Conservation (phyloP, 2,797 vertebrate genomes). For the Anomalospiza imberbis region DNA sequence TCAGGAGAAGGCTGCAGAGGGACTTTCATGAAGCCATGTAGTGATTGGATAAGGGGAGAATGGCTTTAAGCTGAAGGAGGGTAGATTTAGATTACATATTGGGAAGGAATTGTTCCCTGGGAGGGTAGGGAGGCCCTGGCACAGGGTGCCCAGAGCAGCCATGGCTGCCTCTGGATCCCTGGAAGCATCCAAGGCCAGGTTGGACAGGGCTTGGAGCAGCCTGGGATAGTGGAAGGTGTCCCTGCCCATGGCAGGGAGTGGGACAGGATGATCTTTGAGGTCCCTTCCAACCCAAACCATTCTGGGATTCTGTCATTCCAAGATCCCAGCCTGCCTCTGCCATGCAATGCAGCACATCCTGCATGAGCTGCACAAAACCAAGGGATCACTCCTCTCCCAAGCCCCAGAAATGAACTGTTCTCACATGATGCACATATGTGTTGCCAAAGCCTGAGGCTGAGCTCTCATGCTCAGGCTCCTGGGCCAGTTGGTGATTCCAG, state of each 20-base stretch:
- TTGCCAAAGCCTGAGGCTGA: background rate
- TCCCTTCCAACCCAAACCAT: background rate
- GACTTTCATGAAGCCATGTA: background rate
- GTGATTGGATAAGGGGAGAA: background rate
- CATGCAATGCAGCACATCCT: background rate
- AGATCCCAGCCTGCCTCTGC: background rate
- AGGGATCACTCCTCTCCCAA: background rate
- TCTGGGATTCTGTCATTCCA: background rate
- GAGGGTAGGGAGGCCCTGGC: background rate
- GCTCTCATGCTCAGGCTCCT: background rate
- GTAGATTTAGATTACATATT: background rate
- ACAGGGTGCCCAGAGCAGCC: background rate
- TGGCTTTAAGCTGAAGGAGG: background rate
- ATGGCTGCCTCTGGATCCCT: background rate
- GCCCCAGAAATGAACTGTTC: background rate
- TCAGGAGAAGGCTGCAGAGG: background rate
- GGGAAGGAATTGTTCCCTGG: background rate
- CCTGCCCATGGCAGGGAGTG: background rate
- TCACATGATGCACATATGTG: background rate
- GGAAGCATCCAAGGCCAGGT: rapidly evolving
- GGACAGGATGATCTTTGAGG: background rate
- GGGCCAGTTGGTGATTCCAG: too few relatives aligned
- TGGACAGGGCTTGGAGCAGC: background rate
- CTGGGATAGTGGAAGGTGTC: background rate
- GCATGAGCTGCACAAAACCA: background rate